Base-by-base conservation (phyloP, 2,797 vertebrate genomes). In the Premnoplex brunnescens region DNA sequence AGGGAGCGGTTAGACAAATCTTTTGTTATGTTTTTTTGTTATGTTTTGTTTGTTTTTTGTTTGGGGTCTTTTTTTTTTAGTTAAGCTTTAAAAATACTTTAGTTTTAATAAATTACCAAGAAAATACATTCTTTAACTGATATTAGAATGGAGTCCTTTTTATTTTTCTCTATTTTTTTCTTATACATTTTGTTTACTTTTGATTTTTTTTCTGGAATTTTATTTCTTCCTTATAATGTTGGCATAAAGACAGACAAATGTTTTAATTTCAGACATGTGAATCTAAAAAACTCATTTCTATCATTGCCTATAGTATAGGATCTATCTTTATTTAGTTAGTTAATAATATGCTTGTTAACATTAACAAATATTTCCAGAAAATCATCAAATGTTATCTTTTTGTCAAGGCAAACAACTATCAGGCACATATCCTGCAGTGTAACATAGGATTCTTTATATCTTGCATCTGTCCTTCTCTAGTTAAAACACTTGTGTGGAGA, bases 321-420 rank as follows among this genome's bases (percentile, higher is more conserved):
- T 2, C 2, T 2, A 75, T 3, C 1, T 58, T n/a, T 36, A 14
- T 21, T 54, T 44, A 52, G 1, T 46, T 54, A 41, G 1, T 16
- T 52, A 7, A 3, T 34, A 62, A 13, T 34, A 62, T 49, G 2
- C 39, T 67, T 75, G 23, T 46, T 68, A 49, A n/a, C 1, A 7
- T 64, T 44, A 52, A n/a, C 3, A 52, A 36, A 27, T n/a, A 0
- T 58, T 89, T 84, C 28, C 58, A 26, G 21, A 30, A 7, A 51
- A 20, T 41, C 5, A 15, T 43, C 21, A 69, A 16, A 21, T 3
- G 8, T 59, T 48, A 9, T 72, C 3, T 55, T 56, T 78, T 73
- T 54, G n/a, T 28, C 16, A 74, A 77, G 26, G 7, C 2, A 8
- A 52, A 48, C 3, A 63, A 13, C 34, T 91, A 21, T 5, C 12